phyloP scores from a whole-genome alignment of 2,797 vertebrate species.

The Spondyliosoma cantharus region DNA sequence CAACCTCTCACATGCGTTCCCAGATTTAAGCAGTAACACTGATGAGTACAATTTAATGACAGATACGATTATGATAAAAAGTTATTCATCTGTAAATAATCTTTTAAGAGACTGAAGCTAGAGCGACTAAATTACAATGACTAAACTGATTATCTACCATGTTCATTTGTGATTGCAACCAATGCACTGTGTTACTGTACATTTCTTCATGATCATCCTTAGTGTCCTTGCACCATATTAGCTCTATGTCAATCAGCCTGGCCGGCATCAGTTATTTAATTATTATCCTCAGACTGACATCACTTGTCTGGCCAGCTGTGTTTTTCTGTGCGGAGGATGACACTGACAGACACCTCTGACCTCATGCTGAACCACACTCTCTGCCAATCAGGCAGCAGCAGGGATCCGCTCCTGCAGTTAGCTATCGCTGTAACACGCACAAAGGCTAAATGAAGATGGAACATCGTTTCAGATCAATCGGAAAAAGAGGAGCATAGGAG shows the following conservation, averaged over 20 bases:
- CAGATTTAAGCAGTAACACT: too few relatives aligned
- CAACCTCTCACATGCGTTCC: too few relatives aligned
- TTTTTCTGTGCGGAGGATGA: constrained; percentile 80
- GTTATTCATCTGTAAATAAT: not conserved
- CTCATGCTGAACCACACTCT: constrained; percentile 72
- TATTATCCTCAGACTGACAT: constrained; percentile 76
- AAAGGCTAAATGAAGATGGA: constrained; percentile 51
- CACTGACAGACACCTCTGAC: constrained; percentile 79
- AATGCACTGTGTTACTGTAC: not conserved
- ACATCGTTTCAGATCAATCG: constrained; percentile 54
- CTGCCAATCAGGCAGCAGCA: constrained; percentile 68
- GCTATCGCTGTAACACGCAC: constrained; percentile 57
- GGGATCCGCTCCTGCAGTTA: constrained; percentile 52
- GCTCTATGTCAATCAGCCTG: constrained; percentile 63
- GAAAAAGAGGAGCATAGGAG: constrained; percentile 40
- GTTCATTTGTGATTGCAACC: not conserved
- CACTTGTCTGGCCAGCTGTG: constrained; percentile 82
- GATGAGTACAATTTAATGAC: too few relatives aligned
- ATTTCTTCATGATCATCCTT: constrained; percentile 18
- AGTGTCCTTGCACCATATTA: constrained; percentile 39
- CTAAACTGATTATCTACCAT: not conserved
- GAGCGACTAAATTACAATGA: not conserved
- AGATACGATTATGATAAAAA: too few relatives aligned
- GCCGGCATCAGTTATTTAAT: constrained; percentile 77
- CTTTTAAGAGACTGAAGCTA: not conserved